Conservation (phyloP, 2,113 vertebrate species). For the Sula dactylatra region DNA sequence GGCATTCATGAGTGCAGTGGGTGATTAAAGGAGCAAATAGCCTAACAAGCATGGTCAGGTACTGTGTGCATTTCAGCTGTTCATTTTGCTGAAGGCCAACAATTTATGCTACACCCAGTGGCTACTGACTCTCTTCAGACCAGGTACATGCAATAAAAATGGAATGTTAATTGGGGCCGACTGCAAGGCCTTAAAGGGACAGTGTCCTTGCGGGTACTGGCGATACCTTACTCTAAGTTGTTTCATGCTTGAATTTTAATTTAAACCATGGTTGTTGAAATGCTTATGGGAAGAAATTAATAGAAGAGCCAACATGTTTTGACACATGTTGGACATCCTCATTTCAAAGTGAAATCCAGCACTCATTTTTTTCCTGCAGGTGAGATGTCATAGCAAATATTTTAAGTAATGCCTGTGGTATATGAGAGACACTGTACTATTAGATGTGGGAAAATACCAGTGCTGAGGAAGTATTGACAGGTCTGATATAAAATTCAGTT, state of each 20-base stretch:
- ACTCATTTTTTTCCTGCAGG: neutral
- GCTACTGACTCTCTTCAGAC: constrained; percentile 55
- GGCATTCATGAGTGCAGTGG: neutral
- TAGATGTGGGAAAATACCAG: neutral
- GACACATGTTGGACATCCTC: neutral
- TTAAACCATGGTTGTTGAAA: neutral
- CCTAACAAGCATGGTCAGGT: constrained; percentile 75
- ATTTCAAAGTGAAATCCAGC: neutral
- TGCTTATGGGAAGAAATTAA: constrained; percentile 4
- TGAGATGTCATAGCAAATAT: neutral
- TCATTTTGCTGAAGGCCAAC: constrained; percentile 78
- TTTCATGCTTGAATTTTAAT: constrained; percentile 13
- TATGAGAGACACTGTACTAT: neutral
- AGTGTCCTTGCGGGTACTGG: constrained; percentile 14
- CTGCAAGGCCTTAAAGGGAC: constrained; percentile 65
- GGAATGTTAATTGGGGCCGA: constrained; percentile 74
- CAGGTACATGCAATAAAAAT: constrained; percentile 67
- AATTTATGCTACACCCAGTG: constrained; percentile 71
- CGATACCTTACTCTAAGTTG: neutral
- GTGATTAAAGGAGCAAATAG: constrained; percentile 63
- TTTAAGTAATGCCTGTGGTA: neutral
- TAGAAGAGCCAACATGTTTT: constrained; percentile 2
- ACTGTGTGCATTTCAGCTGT: constrained; percentile 59
- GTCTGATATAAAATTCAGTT: constrained; percentile 22
- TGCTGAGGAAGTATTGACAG: neutral